Evolutionary conservation across 2,797 vertebrate species (phyloP).

Genomic region (Rachycentron canadum): DNA sequence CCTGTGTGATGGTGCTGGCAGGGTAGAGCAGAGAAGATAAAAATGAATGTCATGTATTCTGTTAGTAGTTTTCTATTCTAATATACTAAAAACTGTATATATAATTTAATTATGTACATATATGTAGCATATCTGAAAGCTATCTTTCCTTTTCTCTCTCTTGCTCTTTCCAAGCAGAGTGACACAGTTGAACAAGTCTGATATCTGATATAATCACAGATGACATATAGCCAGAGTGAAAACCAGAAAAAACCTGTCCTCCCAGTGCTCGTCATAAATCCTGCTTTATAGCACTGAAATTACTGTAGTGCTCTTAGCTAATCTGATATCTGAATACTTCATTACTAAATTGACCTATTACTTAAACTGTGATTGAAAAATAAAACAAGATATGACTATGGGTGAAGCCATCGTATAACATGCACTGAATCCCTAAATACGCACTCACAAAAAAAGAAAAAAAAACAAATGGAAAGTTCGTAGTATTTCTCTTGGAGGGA

Average conservation of each 20-base stretch:
- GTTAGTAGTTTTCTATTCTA: background rate
- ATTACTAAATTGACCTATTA: slow-evolving; percentile 4
- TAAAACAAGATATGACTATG: background rate
- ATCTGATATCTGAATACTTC: background rate
- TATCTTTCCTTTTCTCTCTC: background rate
- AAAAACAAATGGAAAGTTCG: background rate
- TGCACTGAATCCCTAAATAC: slow-evolving; percentile 42
- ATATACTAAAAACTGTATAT: background rate
- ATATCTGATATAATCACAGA: slow-evolving; percentile 28
- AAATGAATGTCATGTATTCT: background rate
- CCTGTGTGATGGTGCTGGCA: background rate
- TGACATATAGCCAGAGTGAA: slow-evolving; percentile 16
- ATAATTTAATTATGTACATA: background rate
- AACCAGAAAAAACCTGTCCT: background rate
- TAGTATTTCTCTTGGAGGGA: slow-evolving; percentile 19
- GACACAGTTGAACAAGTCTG: slow-evolving; percentile 28
- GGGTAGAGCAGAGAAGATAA: background rate
- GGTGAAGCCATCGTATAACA: slow-evolving; percentile 17
- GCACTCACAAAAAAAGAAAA: background rate
- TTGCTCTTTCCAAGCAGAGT: background rate
- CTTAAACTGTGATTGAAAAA: background rate
- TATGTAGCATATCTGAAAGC: background rate
- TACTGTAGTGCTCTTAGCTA: background rate
- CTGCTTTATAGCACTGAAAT: slow-evolving; percentile 7
- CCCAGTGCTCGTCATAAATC: slow-evolving; percentile 4